Conservation (phyloP, 2,797 vertebrate species). For the Syndactyla subalaris region DNA sequence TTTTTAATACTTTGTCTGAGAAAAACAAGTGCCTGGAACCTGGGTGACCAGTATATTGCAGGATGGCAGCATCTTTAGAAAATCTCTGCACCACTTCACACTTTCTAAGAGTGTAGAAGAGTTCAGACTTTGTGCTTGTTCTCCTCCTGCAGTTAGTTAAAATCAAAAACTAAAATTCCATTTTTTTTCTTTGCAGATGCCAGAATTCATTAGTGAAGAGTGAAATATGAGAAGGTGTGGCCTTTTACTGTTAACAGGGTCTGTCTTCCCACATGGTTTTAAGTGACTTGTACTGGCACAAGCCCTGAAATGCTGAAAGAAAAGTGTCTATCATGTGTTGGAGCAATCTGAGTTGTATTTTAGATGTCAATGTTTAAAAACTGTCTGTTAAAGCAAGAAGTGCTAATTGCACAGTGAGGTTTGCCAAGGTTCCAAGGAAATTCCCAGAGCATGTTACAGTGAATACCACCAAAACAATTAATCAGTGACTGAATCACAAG, state of each 20-base stretch:
- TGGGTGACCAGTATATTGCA: not conserved
- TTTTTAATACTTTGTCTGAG: not conserved
- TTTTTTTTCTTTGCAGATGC: not conserved
- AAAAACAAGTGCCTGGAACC: not conserved
- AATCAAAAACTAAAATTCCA: not conserved
- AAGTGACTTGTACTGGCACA: not conserved
- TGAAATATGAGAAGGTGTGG: not conserved
- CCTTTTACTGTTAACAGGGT: not conserved
- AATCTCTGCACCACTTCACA: rapidly evolving
- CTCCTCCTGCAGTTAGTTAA: not conserved
- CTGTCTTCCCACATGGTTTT: not conserved
- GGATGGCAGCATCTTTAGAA: not conserved
- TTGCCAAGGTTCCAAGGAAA: conserved; percentile 28
- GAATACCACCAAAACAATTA: not conserved
- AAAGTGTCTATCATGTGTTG: not conserved
- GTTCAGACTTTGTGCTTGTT: not conserved
- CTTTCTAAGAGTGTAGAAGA: not conserved
- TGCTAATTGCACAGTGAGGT: not conserved
- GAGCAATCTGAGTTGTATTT: not conserved
- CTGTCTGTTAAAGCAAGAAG: not conserved
- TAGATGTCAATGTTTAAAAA: not conserved
- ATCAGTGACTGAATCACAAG: not conserved
- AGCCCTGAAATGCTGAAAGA: not conserved
- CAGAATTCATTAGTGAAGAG: not conserved
- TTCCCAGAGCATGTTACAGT: not conserved